A percentile compares a stretch with the other conserved stretches of the same genome.
These are phyloP conservation scores for Bombus sibiricus DNA, from an alignment of 1,140 invertebrate genomes.

Conservation along the genomic window DNA sequence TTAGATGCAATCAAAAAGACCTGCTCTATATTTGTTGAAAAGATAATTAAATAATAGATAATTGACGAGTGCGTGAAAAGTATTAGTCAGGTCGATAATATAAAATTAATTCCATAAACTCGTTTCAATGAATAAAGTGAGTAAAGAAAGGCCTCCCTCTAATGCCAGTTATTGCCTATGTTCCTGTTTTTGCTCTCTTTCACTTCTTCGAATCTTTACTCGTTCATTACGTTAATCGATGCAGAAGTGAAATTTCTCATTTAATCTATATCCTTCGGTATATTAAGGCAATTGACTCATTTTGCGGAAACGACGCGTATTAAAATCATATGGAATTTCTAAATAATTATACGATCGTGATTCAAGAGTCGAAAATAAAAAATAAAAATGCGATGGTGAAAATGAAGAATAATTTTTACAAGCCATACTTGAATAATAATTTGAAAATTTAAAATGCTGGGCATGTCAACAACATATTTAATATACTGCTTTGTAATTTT, in stretches of 20 bases:
- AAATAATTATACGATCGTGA: not conserved
- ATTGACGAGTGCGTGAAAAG: not conserved
- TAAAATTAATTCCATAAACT: not conserved
- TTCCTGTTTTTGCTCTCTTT: constrained; percentile 17
- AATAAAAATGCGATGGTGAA: not conserved
- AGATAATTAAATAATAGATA: not conserved
- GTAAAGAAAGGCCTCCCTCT: not conserved
- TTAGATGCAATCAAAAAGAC: not conserved
- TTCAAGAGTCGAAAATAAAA: not conserved
- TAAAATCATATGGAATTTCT: not conserved
- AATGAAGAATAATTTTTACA: not conserved
- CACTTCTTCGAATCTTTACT: constrained; percentile 3
- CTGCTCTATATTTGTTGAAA: not conserved
- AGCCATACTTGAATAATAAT: not conserved
- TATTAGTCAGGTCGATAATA: not conserved
- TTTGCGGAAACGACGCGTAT: not conserved
- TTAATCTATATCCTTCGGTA: not conserved
- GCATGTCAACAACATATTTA: not conserved
- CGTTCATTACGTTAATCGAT: not conserved
- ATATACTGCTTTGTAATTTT: not conserved
- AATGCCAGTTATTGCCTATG: not conserved
- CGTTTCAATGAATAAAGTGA: not conserved
- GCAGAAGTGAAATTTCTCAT: constrained; percentile 26
- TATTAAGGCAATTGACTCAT: not conserved
- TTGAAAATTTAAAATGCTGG: not conserved